Conservation (phyloP, 2,888 invertebrate genomes). For the Amphipoea lucens region DNA sequence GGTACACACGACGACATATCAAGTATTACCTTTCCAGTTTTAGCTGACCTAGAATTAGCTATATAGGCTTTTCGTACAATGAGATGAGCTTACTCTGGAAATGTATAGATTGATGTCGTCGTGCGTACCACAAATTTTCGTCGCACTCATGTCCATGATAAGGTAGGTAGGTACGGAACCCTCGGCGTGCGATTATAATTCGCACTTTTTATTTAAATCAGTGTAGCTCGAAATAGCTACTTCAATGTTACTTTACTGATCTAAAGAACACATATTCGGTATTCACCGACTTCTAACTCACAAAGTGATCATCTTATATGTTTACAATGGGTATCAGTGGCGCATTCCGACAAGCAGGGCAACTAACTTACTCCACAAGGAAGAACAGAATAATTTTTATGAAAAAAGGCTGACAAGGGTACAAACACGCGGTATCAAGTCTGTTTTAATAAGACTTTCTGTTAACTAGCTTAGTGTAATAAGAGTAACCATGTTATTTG, state of each 20-base stretch:
- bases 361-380: slow-evolving; percentile 3
- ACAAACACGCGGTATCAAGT: background rate
- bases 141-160: slow-evolving; percentile 1
- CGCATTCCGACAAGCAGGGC: slow-evolving; percentile 41
- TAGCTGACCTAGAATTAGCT: background rate
- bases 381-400: background rate
- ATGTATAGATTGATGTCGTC: background rate
- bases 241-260: slow-evolving; percentile 30
- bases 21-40: background rate
- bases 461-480: background rate
- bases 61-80: background rate
- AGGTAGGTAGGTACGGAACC: background rate
- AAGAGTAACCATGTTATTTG: background rate
- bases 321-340: slow-evolving; percentile 23
- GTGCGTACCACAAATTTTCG: background rate
- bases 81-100: background rate
- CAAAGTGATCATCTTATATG: slow-evolving; percentile 41
- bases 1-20: background rate
- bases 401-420: background rate
- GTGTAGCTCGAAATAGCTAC: slow-evolving; percentile 7
- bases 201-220: background rate
- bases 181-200: background rate
- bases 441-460: background rate
- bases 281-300: slow-evolving; percentile 46
- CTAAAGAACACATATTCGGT: slow-evolving; percentile 54